Conservation (phyloP, 2,888 invertebrate genomes). For the Argyresthia goedartella region DNA sequence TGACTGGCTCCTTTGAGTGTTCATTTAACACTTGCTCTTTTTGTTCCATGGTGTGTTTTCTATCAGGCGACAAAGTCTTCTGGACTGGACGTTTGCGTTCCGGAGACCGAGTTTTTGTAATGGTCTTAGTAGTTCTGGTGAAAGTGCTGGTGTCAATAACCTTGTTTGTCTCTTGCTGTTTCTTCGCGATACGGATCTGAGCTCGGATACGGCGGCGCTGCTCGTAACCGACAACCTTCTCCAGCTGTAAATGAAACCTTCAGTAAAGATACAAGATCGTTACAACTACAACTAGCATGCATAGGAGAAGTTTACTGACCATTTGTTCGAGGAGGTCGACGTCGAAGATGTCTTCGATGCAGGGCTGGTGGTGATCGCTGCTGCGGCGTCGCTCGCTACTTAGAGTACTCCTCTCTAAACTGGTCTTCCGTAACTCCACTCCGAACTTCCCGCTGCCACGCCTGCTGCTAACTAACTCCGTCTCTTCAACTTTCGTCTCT, state of each 20-base stretch:
- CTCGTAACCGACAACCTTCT: slow-evolving; percentile 83
- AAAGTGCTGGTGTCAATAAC: slow-evolving; percentile 26
- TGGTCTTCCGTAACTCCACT: slow-evolving; percentile 73
- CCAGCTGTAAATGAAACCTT: slow-evolving; percentile 69
- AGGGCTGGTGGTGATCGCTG: slow-evolving; percentile 59
- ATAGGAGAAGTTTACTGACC: slow-evolving; percentile 55
- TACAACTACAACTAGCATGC: slow-evolving; percentile 18
- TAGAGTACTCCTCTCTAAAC: slow-evolving; percentile 48
- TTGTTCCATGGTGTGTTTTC: slow-evolving; percentile 20
- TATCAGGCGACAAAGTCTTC: slow-evolving; percentile 13
- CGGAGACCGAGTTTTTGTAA: slow-evolving; percentile 16
- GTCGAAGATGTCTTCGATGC: slow-evolving; percentile 81
- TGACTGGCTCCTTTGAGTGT: background rate
- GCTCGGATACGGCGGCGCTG: slow-evolving; percentile 81
- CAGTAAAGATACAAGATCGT: slow-evolving; percentile 20
- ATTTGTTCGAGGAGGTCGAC: slow-evolving; percentile 78
- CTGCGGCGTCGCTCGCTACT: slow-evolving; percentile 58
- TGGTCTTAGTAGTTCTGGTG: slow-evolving; percentile 19
- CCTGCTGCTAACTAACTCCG: slow-evolving; percentile 46
- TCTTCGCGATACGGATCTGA: slow-evolving; percentile 81
- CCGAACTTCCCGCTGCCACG: slow-evolving; percentile 76
- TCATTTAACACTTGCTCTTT: slow-evolving; percentile 14
- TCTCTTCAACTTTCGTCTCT: slow-evolving; percentile 27
- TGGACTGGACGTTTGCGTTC: slow-evolving; percentile 12
- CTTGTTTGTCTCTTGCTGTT: slow-evolving; percentile 53